phyloP scores from a whole-genome alignment of 2,888 invertebrate genomes.

The Nemotelus pantherinus region DNA sequence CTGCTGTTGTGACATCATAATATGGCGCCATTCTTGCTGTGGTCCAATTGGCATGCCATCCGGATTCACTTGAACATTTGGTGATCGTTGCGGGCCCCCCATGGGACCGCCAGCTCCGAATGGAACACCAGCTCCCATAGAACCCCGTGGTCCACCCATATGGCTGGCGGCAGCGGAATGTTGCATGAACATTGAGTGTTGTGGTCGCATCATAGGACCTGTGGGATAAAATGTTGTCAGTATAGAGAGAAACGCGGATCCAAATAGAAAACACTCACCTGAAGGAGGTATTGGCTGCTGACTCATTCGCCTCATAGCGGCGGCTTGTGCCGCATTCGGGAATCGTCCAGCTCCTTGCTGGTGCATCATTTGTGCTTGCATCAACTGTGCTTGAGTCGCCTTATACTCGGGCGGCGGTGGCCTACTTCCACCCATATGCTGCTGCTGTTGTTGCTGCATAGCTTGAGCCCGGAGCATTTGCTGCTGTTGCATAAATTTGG shows the following conservation, averaged over 20 bases:
- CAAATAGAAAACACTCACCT: conserved; percentile 62
- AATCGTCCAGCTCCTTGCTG: conserved; percentile 65
- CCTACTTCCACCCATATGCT: conserved; percentile 68
- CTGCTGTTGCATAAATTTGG: conserved; percentile 75
- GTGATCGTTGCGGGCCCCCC: conserved; percentile 68
- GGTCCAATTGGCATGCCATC: conserved; percentile 67
- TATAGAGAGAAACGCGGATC: conserved; percentile 22
- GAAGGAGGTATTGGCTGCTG: conserved; percentile 78
- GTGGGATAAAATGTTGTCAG: conserved; percentile 16
- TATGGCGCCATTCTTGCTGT: conserved; percentile 64
- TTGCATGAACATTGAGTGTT: conserved; percentile 69
- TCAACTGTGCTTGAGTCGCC: conserved; percentile 66
- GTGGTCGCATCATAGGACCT: conserved; percentile 77
- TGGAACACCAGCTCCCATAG: conserved; percentile 57
- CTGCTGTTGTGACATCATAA: conserved; percentile 67
- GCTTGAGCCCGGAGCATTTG: conserved; percentile 70
- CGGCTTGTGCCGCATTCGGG: conserved; percentile 67
- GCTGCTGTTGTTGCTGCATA: conserved; percentile 66
- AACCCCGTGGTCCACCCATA: conserved; percentile 59
- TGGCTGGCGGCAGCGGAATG: conserved; percentile 60
- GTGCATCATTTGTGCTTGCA: conserved; percentile 69
- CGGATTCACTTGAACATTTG: conserved; percentile 70
- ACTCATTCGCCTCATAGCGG: conserved; percentile 71
- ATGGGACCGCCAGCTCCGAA: conserved; percentile 62
- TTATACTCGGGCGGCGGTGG: conserved; percentile 91